phyloP scores from a whole-genome alignment of 2,113 vertebrate genomes.

The Zosterops japonicus region DNA sequence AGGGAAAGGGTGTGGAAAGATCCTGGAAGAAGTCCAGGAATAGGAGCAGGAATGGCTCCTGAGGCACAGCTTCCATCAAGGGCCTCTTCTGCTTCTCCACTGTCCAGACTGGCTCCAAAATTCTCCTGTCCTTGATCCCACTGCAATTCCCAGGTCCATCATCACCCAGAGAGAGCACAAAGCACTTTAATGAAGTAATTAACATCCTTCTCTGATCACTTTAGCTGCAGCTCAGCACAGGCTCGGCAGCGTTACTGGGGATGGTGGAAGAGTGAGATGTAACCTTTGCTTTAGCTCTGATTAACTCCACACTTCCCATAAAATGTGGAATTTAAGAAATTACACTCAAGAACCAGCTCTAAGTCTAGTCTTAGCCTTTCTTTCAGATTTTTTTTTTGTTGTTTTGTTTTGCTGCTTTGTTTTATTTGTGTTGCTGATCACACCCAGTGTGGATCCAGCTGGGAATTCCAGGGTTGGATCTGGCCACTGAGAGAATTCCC shows the following conservation, averaged over 20 bases:
- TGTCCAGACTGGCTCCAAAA: not conserved
- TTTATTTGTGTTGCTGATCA: not conserved
- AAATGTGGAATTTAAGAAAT: accelerated
- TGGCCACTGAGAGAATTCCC: not conserved
- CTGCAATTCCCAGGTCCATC: not conserved
- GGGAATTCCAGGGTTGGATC: not conserved
- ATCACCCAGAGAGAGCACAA: not conserved
- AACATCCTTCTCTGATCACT: accelerated
- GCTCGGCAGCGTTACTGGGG: not conserved
- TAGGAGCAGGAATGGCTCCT: not conserved
- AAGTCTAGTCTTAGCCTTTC: not conserved
- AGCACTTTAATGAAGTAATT: not conserved
- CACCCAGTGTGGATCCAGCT: no score
- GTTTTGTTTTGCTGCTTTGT: not conserved
- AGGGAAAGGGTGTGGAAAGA: not conserved
- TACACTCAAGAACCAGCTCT: not conserved
- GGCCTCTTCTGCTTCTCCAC: not conserved
- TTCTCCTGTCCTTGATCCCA: not conserved
- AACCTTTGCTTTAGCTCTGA: not conserved
- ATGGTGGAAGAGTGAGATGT: not conserved
- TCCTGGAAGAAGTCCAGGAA: not conserved
- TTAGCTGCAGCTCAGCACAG: accelerated
- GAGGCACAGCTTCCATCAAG: not conserved
- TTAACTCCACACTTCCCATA: not conserved
- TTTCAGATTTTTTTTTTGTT: not conserved